phyloP scores from a whole-genome alignment of 2,113 vertebrate species.

The Stigmatopora nigra region DNA sequence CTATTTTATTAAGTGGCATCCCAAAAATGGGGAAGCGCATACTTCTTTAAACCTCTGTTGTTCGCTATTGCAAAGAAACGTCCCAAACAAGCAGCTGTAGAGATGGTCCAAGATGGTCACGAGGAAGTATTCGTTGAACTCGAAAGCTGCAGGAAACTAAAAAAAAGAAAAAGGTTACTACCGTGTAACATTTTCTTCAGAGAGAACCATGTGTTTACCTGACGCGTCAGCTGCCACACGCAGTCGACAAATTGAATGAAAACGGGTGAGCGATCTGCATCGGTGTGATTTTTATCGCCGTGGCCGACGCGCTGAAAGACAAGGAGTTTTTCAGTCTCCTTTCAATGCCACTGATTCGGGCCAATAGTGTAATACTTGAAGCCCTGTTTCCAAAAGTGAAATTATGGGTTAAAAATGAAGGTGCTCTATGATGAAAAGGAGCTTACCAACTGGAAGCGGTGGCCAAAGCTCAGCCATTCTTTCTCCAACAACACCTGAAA shows the following conservation, averaged over 20 bases:
- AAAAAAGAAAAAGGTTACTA: conserved; percentile 30
- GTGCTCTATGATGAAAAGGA: not conserved
- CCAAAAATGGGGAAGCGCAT: conserved; percentile 20
- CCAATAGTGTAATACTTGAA: no score
- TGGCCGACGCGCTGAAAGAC: conserved; percentile 84
- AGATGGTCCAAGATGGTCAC: conserved; percentile 93
- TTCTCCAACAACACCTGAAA: conserved; percentile 94
- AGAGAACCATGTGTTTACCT: conserved; percentile 67
- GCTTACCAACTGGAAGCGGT: conserved; percentile 88
- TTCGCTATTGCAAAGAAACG: conserved; percentile 93
- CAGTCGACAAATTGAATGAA: conserved; percentile 97
- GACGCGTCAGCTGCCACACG: conserved; percentile 97
- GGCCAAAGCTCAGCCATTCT: conserved; percentile 95
- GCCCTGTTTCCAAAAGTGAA: no score
- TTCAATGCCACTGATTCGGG: no score
- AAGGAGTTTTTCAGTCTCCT: no score
- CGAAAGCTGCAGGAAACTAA: conserved; percentile 95
- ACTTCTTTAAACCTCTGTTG: conserved; percentile 90
- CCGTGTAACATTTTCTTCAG: not conserved
- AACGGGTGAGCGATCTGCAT: conserved; percentile 91
- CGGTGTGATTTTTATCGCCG: conserved; percentile 92
- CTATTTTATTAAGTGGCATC: not conserved
- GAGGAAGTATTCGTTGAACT: conserved; percentile 95
- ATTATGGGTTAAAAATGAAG: no score
- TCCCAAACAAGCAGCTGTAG: conserved; percentile 95